These are phyloP conservation scores for Heliconius hermathena DNA, from an alignment of 1,140 invertebrate genomes.

Conservation along the genomic window DNA sequence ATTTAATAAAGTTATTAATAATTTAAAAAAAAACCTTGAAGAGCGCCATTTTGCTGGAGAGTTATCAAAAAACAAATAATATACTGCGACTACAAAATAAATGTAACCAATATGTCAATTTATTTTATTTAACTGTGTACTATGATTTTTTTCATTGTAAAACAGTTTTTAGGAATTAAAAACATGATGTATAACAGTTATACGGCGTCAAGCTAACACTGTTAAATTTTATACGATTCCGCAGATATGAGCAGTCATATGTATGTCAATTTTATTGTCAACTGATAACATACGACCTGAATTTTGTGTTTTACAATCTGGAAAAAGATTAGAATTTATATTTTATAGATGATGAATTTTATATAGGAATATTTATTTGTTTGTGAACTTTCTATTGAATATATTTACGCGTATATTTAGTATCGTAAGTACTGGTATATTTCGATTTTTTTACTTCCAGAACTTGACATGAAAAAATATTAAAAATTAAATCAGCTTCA, in stretches of 20 bases:
- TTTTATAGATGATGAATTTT: neutral
- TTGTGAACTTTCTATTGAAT: neutral
- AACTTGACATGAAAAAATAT: too few relatives aligned
- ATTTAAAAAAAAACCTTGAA: too few relatives aligned
- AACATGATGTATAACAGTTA: conserved; percentile 3
- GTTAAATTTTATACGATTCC: conserved; percentile 12
- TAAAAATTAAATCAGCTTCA: too few relatives aligned
- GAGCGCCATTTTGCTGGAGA: too few relatives aligned
- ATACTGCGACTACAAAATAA: too few relatives aligned
- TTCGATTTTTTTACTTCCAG: too few relatives aligned
- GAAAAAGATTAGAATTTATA: neutral
- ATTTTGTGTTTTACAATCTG: neutral
- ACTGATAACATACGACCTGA: conserved; percentile 4
- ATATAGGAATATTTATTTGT: neutral
- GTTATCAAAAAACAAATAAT: too few relatives aligned
- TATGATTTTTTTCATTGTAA: neutral
- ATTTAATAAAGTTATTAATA: too few relatives aligned
- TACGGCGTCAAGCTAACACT: neutral
- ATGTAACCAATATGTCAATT: neutral
- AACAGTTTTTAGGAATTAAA: neutral
- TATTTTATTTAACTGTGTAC: neutral
- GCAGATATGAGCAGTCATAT: conserved; percentile 3
- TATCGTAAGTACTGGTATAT: too few relatives aligned
- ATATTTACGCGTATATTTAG: too few relatives aligned
- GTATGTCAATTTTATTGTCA: conserved; percentile 8